A percentile compares a stretch with the other conserved stretches of the same genome.
These are phyloP conservation scores for Protodeltote pygarga DNA, from an alignment of 2,888 invertebrate genomes.

Conservation along the genomic window DNA sequence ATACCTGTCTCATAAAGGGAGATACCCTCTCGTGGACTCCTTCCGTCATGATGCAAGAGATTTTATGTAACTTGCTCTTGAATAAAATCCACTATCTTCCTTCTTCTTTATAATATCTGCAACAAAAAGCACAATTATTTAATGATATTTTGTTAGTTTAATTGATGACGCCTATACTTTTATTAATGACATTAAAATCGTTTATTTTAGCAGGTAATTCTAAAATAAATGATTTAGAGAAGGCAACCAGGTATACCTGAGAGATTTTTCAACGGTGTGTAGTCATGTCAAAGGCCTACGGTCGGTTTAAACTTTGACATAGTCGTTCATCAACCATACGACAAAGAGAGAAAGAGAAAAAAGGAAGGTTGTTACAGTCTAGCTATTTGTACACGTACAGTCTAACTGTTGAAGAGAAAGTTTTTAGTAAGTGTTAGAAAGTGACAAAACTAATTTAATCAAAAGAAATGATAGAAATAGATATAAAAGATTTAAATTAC, in stretches of 20 bases:
- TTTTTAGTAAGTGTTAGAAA: not conserved
- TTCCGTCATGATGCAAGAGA: constrained; percentile 55
- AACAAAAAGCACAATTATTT: not conserved
- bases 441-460: not conserved
- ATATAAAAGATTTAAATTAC: not conserved
- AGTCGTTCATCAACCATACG: too few species aligned
- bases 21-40: constrained; percentile 51
- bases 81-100: not conserved
- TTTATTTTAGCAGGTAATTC: too few species aligned
- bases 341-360: too few species aligned
- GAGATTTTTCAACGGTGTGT: too few species aligned
- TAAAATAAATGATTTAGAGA: too few species aligned
- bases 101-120: constrained; percentile 16
- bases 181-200: too few species aligned
- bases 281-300: too few species aligned
- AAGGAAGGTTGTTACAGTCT: too few species aligned
- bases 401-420: constrained; percentile 13
- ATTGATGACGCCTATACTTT: too few species aligned
- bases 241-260: too few species aligned
- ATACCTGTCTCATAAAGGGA: constrained; percentile 71
- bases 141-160: too few species aligned
- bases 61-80: not conserved
- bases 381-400: not conserved
- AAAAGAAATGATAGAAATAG: not conserved
- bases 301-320: too few species aligned